Percentiles rank a stretch among this genome's conserved stretches.
phyloP scores from a whole-genome alignment of 2,797 vertebrate genomes.

The Harpagifer antarcticus region DNA sequence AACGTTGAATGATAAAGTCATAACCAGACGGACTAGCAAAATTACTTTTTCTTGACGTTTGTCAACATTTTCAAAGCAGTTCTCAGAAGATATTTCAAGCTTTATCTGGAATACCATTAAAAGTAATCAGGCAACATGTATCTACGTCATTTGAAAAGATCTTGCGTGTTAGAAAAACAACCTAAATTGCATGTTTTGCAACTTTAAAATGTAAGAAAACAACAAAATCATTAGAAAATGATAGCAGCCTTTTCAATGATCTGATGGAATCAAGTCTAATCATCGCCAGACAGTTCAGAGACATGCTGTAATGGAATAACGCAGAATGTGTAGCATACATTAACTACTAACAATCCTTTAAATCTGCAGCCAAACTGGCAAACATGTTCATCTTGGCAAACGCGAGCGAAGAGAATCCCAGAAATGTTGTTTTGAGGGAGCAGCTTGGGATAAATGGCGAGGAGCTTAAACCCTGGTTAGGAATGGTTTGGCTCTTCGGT shows the following conservation, averaged over 20 bases:
- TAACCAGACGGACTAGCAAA: not conserved
- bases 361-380: constrained; percentile 53
- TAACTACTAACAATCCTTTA: constrained; percentile 48
- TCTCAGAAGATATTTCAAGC: not conserved
- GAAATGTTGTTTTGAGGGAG: constrained; percentile 70
- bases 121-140: not conserved
- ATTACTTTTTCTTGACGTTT: not conserved
- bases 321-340: constrained; percentile 37
- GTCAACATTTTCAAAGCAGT: not conserved
- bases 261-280: constrained; percentile 46
- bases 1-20: no score
- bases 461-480: constrained; percentile 61
- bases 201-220: no score
- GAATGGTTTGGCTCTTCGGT: constrained; percentile 56
- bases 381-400: constrained; percentile 43
- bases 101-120: not conserved
- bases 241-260: constrained; percentile 33
- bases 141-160: not conserved
- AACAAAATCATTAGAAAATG: constrained; percentile 28
- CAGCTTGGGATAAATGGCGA: constrained; percentile 61
- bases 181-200: not conserved
- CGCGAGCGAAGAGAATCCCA: constrained; percentile 64
- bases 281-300: constrained; percentile 48
- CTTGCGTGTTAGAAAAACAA: not conserved
- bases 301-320: constrained; percentile 47